A percentile compares a stretch with the other conserved stretches of the same genome.
phyloP scores from a whole-genome alignment of 2,797 vertebrate species.

The Crax fasciolata region DNA sequence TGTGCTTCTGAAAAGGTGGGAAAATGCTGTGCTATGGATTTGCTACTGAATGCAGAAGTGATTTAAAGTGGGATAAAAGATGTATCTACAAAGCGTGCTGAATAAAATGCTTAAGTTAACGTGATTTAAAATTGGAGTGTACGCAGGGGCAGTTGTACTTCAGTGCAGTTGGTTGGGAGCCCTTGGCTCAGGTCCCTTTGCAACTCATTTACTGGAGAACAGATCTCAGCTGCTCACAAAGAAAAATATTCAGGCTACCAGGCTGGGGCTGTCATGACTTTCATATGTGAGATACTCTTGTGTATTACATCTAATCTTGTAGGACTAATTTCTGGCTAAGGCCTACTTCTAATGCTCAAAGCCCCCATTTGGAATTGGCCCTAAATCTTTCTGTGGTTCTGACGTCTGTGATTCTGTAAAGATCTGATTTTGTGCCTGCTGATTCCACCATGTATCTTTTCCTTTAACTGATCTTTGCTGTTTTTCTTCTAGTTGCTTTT shows the following conservation, averaged over 20 bases:
- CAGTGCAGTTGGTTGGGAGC: background rate
- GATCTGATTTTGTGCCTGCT: background rate
- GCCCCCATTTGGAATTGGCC: background rate
- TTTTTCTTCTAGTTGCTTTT: background rate
- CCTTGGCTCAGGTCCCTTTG: background rate
- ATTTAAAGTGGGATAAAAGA: background rate
- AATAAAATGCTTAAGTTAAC: background rate
- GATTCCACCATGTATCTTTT: background rate
- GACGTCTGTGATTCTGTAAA: background rate
- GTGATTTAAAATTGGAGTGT: background rate
- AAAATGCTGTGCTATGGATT: background rate
- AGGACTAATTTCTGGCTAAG: background rate
- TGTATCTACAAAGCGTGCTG: background rate
- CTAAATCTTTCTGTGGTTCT: background rate
- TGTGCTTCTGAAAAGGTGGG: background rate
- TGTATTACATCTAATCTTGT: background rate
- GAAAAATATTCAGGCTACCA: background rate
- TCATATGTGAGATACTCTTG: background rate
- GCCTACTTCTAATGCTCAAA: background rate
- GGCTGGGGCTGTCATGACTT: background rate
- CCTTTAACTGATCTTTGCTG: background rate
- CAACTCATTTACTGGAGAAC: background rate
- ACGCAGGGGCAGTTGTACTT: accelerated
- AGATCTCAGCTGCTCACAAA: background rate
- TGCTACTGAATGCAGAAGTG: background rate